Conservation (phyloP, 2,888 invertebrate species). For the Chymomyza amoena region DNA sequence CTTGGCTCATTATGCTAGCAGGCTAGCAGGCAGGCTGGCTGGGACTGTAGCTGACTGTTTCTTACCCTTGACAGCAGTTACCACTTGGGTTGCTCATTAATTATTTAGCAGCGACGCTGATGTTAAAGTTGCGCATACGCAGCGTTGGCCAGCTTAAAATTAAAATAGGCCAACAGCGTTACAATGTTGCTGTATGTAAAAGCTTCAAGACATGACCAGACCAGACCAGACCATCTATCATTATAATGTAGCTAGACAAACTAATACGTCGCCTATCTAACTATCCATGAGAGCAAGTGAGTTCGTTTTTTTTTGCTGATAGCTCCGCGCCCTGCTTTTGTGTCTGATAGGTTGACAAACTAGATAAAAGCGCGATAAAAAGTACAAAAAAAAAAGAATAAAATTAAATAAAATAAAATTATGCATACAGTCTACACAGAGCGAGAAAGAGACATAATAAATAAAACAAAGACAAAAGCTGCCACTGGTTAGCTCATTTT, state of each 20-base stretch:
- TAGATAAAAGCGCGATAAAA: conserved; percentile 69
- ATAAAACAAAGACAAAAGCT: conserved; percentile 50
- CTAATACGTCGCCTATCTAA: conserved; percentile 60
- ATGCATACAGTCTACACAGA: not conserved
- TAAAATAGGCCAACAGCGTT: not conserved
- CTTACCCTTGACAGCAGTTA: conserved; percentile 8
- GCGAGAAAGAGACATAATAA: conserved; percentile 60
- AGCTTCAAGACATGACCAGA: conserved; percentile 49
- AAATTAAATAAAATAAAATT: not conserved
- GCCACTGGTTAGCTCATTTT: not conserved
- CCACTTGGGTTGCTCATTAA: conserved; percentile 60
- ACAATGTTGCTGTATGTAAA: conserved; percentile 27
- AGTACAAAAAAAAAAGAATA: not conserved
- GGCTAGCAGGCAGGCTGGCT: conserved; percentile 1
- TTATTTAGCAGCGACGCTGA: conserved; percentile 54
- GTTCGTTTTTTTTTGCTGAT: not conserved
- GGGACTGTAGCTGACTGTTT: not conserved
- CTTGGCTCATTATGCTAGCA: conserved; percentile 19
- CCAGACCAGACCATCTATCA: too few species aligned
- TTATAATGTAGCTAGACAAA: conserved; percentile 70
- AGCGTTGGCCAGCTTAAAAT: conserved; percentile 2
- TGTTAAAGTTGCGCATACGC: conserved; percentile 19
- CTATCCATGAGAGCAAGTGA: conserved; percentile 25
- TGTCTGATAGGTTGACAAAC: conserved; percentile 64
- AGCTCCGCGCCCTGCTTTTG: conserved; percentile 31